Conservation (phyloP, 2,113 vertebrate species). For the Vidua macroura region DNA sequence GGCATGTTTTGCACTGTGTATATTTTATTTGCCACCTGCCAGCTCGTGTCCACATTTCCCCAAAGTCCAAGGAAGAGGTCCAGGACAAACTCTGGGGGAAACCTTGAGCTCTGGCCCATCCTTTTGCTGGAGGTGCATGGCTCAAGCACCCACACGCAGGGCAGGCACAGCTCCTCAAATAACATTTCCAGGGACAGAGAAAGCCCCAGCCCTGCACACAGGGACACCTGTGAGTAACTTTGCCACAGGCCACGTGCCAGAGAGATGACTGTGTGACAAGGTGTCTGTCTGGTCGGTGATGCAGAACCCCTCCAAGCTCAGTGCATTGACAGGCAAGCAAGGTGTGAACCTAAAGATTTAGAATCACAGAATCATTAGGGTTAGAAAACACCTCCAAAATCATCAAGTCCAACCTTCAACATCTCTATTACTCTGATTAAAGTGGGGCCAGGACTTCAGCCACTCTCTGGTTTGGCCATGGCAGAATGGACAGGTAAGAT, state of each 20-base stretch:
- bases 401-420: neutral
- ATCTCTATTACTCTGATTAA: neutral
- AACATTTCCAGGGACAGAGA: neutral
- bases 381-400: neutral
- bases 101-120: neutral
- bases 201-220: neutral
- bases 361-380: neutral
- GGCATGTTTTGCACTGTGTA: neutral
- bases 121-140: accelerated
- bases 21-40: slow-evolving; percentile 46
- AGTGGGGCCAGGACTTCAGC: neutral
- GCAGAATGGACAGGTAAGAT: neutral
- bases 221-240: neutral
- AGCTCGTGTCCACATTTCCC: neutral
- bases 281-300: neutral
- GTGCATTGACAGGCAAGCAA: accelerated
- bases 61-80: neutral
- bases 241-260: neutral
- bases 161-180: neutral
- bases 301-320: neutral
- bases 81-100: neutral
- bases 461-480: neutral
- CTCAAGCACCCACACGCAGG: accelerated
- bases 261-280: accelerated
- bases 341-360: neutral